These are phyloP conservation scores for Tiliacea citrago DNA, from an alignment of 2,888 invertebrate species.

Conservation along the genomic window DNA sequence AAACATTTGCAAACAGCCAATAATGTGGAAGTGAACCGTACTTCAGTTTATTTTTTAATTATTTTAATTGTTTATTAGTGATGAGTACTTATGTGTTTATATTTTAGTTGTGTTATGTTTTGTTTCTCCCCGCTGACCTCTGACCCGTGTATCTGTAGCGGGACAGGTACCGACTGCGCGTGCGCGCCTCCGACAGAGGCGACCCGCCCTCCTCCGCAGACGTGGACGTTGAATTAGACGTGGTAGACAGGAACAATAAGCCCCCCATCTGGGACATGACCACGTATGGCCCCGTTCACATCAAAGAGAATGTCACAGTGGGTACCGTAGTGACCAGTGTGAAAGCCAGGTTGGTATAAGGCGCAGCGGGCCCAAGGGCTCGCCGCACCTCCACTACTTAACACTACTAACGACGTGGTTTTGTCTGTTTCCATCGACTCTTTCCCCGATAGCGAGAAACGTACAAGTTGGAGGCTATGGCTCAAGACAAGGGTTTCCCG, in stretches of 20 bases:
- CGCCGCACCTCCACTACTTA: constrained; percentile 89
- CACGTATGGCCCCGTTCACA: constrained; percentile 99
- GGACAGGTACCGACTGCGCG: constrained; percentile 98
- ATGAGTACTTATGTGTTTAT: constrained; percentile 89
- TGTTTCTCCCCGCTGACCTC: constrained; percentile 93
- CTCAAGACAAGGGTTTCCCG: constrained; percentile 99
- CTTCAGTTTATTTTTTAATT: constrained; percentile 82
- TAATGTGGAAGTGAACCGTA: constrained; percentile 82
- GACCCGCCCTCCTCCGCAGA: constrained; percentile 97
- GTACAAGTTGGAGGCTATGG: constrained; percentile 99
- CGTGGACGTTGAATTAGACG: constrained; percentile 99
- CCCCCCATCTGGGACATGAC: constrained; percentile 98
- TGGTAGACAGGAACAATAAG: constrained; percentile 99
- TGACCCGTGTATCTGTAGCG: constrained; percentile 96
- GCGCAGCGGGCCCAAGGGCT: constrained; percentile 89
- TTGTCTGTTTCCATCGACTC: constrained; percentile 92
- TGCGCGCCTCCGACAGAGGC: constrained; percentile 99
- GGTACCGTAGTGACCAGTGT: constrained; percentile 99
- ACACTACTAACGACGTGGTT: constrained; percentile 93
- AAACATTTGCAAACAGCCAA: constrained; percentile 72
- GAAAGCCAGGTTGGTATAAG: constrained; percentile 98
- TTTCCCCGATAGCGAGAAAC: constrained; percentile 96
- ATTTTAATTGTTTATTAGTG: constrained; percentile 88
- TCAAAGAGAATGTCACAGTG: constrained; percentile 99
- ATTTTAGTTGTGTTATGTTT: constrained; percentile 91